These are phyloP conservation scores for Acronicta aceris DNA, from an alignment of 2,888 invertebrate genomes.

Conservation along the genomic window DNA sequence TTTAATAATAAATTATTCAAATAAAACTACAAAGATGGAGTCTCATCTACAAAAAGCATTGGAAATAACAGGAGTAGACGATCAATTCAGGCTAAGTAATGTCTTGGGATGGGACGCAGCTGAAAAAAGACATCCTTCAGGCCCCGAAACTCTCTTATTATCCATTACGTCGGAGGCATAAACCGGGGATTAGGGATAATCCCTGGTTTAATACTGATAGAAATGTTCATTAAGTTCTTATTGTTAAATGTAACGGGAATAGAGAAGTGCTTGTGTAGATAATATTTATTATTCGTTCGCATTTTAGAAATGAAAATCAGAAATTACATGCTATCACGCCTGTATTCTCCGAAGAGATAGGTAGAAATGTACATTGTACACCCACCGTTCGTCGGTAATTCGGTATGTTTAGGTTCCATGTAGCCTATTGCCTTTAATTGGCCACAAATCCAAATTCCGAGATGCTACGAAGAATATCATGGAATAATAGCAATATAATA, in stretches of 20 bases:
- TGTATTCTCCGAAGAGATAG: too few species aligned
- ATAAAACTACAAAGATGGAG: conserved; percentile 19
- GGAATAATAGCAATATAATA: too few species aligned
- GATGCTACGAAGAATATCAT: too few species aligned
- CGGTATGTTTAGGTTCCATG: too few species aligned
- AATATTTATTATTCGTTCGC: background rate
- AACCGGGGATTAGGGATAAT: conserved; percentile 40
- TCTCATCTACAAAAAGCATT: conserved; percentile 42
- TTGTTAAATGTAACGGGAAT: conserved; percentile 26
- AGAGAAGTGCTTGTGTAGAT: conserved; percentile 5
- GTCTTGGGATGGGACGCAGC: conserved; percentile 43
- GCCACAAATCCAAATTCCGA: too few species aligned
- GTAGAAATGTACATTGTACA: too few species aligned
- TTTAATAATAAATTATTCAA: background rate
- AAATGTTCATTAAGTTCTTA: conserved; percentile 41
- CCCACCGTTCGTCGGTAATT: too few species aligned
- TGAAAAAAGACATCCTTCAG: conserved; percentile 43
- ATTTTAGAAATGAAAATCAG: background rate
- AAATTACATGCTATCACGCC: too few species aligned
- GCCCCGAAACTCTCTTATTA: conserved; percentile 40
- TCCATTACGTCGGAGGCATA: conserved; percentile 41
- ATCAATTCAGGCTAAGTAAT: conserved; percentile 52
- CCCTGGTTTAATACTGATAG: conserved; percentile 39
- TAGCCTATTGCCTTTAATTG: too few species aligned
- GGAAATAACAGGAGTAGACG: conserved; percentile 17